Base-by-base conservation (phyloP, 2,888 invertebrate species). In the Orthosia incerta region DNA sequence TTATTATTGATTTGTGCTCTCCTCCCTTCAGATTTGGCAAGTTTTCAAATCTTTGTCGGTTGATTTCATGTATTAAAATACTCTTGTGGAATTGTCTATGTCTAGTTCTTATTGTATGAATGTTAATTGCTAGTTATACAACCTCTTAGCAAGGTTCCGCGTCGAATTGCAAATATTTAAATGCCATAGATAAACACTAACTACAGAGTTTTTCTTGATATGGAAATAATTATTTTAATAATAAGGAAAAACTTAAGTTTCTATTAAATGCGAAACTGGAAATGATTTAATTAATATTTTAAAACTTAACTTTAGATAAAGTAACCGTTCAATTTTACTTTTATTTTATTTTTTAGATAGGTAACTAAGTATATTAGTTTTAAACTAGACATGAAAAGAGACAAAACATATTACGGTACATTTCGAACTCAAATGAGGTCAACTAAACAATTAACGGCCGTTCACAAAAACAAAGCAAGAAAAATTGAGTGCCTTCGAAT, bases 1-100 rank as follows among this genome's bases (percentile, higher is more conserved):
- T 79, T 39, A 46, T 46, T 46, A 78, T 75, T 78, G 56, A 70
- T 75, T 76, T 39, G 71, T 63, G 53, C 45, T 45, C 12, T 16
- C 12, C 46, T 53, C 53, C 57, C n/a, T 71, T 63, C 48, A 15
- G 39, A 71, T 71, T 64, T 76, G 76, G 76, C 63, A 64, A 16
- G 11, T 12, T 3, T 53, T 63, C 48, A 79, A 79, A 53, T 55
- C 46, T 51, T 57, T 69, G 39, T 48, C 39, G 18, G 18, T 76
- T 39, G 53, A 79, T 48, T 63, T 63, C 46, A 59, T 26, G 50
- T 48, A 23, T 60, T 55, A 71, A 79, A 76, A 63, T 79, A 63
- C 20, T 26, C 20, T 61, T n/a, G 50, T 59, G 23, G 18, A 61
- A 56, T 23, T 20, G 20, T 68, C 18, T 77, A 60, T 20, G 26